These are phyloP conservation scores for Netelia inedita DNA, from an alignment of 2,888 invertebrate genomes.

Conservation along the genomic window DNA sequence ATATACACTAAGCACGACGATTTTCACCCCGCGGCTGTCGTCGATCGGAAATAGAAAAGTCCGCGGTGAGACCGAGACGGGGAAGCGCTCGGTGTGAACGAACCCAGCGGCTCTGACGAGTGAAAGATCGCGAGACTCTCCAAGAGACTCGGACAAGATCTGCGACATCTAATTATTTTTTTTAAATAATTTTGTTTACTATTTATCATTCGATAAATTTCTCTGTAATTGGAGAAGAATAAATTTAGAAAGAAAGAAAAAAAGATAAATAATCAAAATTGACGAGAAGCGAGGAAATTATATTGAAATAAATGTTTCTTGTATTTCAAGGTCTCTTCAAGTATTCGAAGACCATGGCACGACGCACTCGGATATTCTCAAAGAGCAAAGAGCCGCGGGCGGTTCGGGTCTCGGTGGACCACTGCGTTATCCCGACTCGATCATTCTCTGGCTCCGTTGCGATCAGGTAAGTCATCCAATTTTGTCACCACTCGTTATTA, in stretches of 20 bases:
- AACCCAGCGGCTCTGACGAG: slow-evolving; percentile 50
- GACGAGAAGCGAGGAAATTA: background rate
- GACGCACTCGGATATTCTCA: slow-evolving; percentile 90
- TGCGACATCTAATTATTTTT: slow-evolving; percentile 3
- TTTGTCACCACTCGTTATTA: background rate
- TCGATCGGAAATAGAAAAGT: slow-evolving; percentile 76
- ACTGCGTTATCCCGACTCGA: slow-evolving; percentile 90
- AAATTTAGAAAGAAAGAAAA: background rate
- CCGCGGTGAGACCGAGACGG: slow-evolving; percentile 19
- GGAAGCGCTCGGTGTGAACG: slow-evolving; percentile 59
- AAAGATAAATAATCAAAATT: background rate
- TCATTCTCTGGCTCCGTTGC: slow-evolving; percentile 95
- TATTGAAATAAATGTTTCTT: background rate
- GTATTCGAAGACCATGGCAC: slow-evolving; percentile 90
- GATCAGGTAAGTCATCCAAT: slow-evolving; percentile 87
- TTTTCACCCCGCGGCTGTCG: slow-evolving; percentile 67
- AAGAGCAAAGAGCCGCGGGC: slow-evolving; percentile 89
- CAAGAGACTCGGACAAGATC: slow-evolving; percentile 6
- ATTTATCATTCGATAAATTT: too few relatives aligned
- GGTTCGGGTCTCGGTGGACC: slow-evolving; percentile 90
- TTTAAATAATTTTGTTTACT: background rate
- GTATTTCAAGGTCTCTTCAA: slow-evolving; percentile 88
- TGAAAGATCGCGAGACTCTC: slow-evolving; percentile 46
- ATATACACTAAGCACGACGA: slow-evolving; percentile 36
- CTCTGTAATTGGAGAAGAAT: background rate